Base-by-base conservation (phyloP, 53 echinoderm and acorn worm species). In the Luidia sarsii region DNA sequence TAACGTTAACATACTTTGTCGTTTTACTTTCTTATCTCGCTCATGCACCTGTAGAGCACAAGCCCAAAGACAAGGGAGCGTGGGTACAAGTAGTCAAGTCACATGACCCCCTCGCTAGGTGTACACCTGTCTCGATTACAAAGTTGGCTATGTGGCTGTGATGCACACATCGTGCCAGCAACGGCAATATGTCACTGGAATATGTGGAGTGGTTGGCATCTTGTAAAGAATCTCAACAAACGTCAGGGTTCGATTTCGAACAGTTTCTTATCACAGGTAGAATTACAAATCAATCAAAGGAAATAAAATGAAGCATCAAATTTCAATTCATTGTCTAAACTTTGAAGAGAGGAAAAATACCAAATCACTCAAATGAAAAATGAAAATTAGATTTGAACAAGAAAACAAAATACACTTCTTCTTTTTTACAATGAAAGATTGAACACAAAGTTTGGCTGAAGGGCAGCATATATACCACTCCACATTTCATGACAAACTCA, bases 171-270 rank as follows among this genome's bases (percentile, higher is more conserved):
- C 59, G 45, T 77, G n/a, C n/a, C n/a, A n/a, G n/a, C n/a, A n/a
- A n/a, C n/a, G n/a, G n/a, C n/a, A n/a, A n/a, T n/a, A n/a, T n/a
- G n/a, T n/a, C n/a, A n/a, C n/a, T n/a, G 61, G 37, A 77, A 61
- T 77, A 60, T 77, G 77, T 77, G 77, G 77, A 77, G 60, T 77
- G 77, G 77, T 24, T n/a, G n/a, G n/a, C n/a, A n/a, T n/a, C n/a
- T n/a, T n/a, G n/a, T n/a, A n/a, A n/a, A n/a, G n/a, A n/a, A n/a
- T n/a, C n/a, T n/a, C n/a, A n/a, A n/a, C n/a, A n/a, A n/a, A n/a
- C n/a, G n/a, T n/a, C n/a, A n/a, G n/a, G n/a, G n/a, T n/a, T n/a
- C n/a, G n/a, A n/a, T n/a, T n/a, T n/a, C n/a, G n/a, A n/a, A n/a
- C n/a, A n/a, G n/a, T n/a, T n/a, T n/a, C n/a, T n/a, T n/a, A n/a